Evolutionary conservation across 2,888 invertebrate genomes (phyloP).

Genomic region (Hedya salicella): DNA sequence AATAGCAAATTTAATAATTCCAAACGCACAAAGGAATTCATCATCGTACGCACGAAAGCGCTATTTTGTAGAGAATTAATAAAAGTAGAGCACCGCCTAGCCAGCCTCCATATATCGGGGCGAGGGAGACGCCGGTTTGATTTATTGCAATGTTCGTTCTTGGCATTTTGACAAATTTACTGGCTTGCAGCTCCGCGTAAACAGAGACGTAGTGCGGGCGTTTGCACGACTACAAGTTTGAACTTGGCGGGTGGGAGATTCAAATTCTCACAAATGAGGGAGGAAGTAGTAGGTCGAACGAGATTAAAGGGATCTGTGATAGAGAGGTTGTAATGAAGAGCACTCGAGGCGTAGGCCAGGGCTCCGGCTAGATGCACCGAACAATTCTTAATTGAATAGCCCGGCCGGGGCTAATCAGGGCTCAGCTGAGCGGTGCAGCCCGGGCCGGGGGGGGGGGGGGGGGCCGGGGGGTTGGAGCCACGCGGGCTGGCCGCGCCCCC

Average conservation of each 20-base stretch:
- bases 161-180: slow-evolving; percentile 43
- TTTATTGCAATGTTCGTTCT: slow-evolving; percentile 41
- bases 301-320: slow-evolving; percentile 66
- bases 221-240: background rate
- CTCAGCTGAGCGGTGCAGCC: slow-evolving; percentile 80
- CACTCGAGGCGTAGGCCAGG: slow-evolving; percentile 62
- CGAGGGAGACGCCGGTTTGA: slow-evolving; percentile 38
- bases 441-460: slow-evolving; percentile 61
- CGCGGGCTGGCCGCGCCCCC: slow-evolving; percentile 86
- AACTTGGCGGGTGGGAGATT: slow-evolving; percentile 25
- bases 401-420: slow-evolving; percentile 83
- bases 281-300: slow-evolving; percentile 60
- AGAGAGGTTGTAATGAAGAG: slow-evolving; percentile 75
- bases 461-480: slow-evolving; percentile 79
- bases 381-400: slow-evolving; percentile 83
- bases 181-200: slow-evolving; percentile 36
- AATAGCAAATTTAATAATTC: background rate
- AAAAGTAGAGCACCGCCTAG: slow-evolving; percentile 32
- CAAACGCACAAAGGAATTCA: slow-evolving; percentile 12
- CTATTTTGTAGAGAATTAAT: slow-evolving; percentile 24
- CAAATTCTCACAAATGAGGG: slow-evolving; percentile 22
- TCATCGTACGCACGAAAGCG: slow-evolving; percentile 10
- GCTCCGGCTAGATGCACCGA: slow-evolving; percentile 73
- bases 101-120: slow-evolving; percentile 26
- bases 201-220: slow-evolving; percentile 22